Conservation (phyloP, 64 coral and sea anemone species). For the Anthopleura sola region DNA sequence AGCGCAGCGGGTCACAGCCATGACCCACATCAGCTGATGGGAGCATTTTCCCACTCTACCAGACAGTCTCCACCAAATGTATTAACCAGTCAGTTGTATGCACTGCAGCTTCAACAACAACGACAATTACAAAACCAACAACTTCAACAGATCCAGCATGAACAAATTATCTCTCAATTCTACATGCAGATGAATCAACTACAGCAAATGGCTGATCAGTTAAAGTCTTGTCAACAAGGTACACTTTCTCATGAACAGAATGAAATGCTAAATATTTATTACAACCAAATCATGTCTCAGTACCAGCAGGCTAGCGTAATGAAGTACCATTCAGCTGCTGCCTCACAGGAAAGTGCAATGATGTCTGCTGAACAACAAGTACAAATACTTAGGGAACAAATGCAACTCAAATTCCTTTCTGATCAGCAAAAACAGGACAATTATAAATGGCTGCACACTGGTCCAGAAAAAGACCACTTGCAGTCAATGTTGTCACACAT, state of each 20-base stretch:
- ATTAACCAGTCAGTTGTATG: constrained; percentile 25
- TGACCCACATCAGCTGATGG: background rate
- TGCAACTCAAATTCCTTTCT: background rate
- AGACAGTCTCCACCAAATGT: background rate
- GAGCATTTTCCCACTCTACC: background rate
- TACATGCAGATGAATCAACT: constrained; percentile 48
- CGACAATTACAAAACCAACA: constrained; percentile 36
- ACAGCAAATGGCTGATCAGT: constrained; percentile 42
- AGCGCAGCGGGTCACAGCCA: background rate
- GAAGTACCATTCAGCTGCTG: constrained; percentile 38
- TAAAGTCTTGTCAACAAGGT: constrained; percentile 34
- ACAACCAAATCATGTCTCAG: constrained; percentile 48
- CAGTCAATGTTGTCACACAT: background rate
- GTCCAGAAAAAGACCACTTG: background rate
- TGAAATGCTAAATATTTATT: constrained; percentile 12
- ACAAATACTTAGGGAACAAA: background rate
- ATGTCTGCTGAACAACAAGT: background rate
- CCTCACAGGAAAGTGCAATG: background rate
- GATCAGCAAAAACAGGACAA: background rate
- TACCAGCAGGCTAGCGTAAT: constrained; percentile 38
- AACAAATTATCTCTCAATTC: constrained; percentile 44
- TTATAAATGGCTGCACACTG: background rate
- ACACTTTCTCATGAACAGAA: constrained; percentile 28
- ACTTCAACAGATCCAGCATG: constrained; percentile 39
- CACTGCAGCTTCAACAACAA: constrained; percentile 52